Evolutionary conservation across 1,140 invertebrate species (phyloP).

Genomic region (Neuroterus valhalla): DNA sequence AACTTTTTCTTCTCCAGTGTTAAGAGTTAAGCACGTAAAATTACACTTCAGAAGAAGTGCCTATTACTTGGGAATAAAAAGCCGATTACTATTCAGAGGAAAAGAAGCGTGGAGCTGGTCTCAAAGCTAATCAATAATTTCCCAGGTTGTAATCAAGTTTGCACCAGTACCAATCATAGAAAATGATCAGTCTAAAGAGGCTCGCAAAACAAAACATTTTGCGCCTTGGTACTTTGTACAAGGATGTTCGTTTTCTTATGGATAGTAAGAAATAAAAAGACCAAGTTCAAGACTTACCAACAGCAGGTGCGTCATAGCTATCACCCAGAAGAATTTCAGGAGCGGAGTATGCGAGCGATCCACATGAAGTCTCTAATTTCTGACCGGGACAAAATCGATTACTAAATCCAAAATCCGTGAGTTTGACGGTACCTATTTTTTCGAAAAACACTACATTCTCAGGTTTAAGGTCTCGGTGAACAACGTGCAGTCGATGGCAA

Average conservation of each 20-base stretch:
- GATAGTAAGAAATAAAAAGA: conserved; percentile 30
- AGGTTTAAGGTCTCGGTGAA: conserved; percentile 97
- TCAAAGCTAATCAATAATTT: conserved; percentile 3
- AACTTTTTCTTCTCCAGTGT: not conserved
- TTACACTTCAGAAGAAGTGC: not conserved
- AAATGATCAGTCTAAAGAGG: not conserved
- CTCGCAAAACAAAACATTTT: not conserved
- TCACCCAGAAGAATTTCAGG: conserved; percentile 98
- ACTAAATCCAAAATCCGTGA: conserved; percentile 99
- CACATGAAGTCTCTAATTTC: conserved; percentile 98
- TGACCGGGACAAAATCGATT: conserved; percentile 97
- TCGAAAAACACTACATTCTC: conserved; percentile 99
- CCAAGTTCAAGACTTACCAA: conserved; percentile 79
- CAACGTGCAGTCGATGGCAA: conserved; percentile 96
- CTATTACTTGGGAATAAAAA: not conserved
- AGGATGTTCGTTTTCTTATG: not conserved
- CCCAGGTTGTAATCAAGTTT: not conserved
- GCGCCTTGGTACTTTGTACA: not conserved
- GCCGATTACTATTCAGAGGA: conserved; percentile 9
- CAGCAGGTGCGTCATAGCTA: conserved; percentile 94
- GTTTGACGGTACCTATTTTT: conserved; percentile 96
- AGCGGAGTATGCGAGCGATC: conserved; percentile 99
- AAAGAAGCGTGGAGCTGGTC: not conserved
- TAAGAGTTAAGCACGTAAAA: not conserved
- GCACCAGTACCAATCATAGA: conserved; percentile 6